Percentiles rank a stretch among this genome's conserved stretches.
Conservation (phyloP, 2,797 vertebrate species). For the Tokudaia tokunoshimensis region DNA sequence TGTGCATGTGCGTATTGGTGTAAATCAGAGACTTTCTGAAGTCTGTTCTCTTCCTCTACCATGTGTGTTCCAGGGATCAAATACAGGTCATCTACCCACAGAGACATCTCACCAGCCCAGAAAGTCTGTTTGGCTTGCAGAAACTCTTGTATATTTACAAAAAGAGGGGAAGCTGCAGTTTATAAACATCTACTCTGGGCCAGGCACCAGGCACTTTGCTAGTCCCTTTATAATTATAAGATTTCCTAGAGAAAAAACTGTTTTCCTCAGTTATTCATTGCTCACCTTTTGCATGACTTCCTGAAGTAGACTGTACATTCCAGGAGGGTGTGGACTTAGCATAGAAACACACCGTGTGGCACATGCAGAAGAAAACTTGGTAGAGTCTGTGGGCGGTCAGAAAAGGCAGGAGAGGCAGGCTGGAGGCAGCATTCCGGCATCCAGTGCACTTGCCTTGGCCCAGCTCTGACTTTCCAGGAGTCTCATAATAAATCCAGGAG, state of each 20-base stretch:
- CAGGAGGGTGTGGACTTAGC: background rate
- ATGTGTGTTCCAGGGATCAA: background rate
- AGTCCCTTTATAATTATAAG: conserved; percentile 46
- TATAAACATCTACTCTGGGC: conserved; percentile 22
- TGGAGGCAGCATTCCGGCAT: background rate
- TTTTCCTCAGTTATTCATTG: background rate
- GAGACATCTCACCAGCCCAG: background rate
- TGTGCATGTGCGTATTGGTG: background rate
- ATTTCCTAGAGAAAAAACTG: conserved; percentile 29
- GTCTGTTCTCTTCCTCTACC: background rate
- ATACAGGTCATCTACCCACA: background rate
- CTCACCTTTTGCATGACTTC: conserved; percentile 42
- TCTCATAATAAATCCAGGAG: conserved; percentile 62
- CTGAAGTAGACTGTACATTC: conserved; percentile 7
- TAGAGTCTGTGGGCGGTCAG: background rate
- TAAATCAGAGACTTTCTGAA: background rate
- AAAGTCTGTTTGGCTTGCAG: background rate
- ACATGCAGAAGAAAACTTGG: background rate
- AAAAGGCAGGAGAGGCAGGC: background rate
- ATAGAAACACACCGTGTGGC: background rate
- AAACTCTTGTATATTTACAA: conserved; percentile 15
- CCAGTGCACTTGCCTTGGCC: background rate
- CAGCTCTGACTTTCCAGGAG: conserved; percentile 32
- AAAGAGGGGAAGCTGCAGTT: conserved; percentile 1
- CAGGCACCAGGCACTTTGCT: background rate